phyloP scores from a whole-genome alignment of 1,140 invertebrate species.

The Cherax destructor region DNA sequence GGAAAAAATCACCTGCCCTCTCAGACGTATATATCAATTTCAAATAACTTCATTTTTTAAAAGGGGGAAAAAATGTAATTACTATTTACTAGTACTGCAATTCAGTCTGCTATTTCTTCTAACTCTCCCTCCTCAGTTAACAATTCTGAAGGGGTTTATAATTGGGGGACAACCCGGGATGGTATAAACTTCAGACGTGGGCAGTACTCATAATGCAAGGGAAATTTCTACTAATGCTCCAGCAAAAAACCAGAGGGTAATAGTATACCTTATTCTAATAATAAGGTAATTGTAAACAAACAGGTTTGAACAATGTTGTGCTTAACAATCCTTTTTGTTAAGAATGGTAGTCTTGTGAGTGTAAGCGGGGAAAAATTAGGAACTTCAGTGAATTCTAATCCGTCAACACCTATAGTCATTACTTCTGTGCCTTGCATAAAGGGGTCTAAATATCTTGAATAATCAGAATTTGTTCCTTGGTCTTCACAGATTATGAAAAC shows the following conservation, averaged over 20 bases:
- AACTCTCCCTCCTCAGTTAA: neutral
- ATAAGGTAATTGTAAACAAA: constrained; percentile 37
- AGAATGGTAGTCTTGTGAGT: constrained; percentile 49
- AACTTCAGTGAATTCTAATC: constrained; percentile 2
- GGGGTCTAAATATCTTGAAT: neutral
- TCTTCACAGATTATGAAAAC: constrained; percentile 5
- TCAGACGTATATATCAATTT: neutral
- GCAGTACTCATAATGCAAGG: neutral
- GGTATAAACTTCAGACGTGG: neutral
- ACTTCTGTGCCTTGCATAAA: constrained; percentile 32
- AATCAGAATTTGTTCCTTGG: constrained; percentile 18
- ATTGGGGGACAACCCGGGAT: neutral
- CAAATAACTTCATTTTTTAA: neutral
- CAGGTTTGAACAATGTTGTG: constrained; percentile 62
- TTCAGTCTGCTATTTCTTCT: neutral
- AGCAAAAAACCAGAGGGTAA: neutral
- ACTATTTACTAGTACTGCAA: neutral
- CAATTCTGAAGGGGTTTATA: neutral
- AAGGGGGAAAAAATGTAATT: neutral
- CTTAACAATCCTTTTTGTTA: constrained; percentile 35
- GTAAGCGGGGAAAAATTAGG: constrained; percentile 1
- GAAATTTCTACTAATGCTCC: neutral
- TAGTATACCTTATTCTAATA: neutral
- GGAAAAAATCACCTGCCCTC: constrained; percentile 18
- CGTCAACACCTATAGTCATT: constrained; percentile 34